phyloP scores from a whole-genome alignment of 2,797 vertebrate species.

The Remorina albescens region DNA sequence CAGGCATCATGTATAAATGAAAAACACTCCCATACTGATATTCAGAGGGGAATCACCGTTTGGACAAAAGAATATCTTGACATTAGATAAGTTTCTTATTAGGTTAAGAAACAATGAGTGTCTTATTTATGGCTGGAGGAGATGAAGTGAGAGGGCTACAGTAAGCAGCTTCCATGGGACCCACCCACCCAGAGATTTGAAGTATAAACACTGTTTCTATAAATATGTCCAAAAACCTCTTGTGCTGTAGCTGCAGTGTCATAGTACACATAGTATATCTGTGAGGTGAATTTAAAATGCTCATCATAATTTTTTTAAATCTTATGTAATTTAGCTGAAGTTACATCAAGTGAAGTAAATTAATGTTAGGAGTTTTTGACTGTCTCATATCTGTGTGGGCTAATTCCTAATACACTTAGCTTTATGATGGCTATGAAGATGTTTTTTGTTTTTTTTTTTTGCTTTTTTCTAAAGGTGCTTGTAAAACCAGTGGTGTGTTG shows the following conservation, averaged over 20 bases:
- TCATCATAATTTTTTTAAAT: neutral
- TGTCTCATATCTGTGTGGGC: constrained; percentile 2
- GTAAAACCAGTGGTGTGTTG: neutral
- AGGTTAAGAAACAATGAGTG: constrained; percentile 1
- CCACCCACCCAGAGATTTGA: neutral
- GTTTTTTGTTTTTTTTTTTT: no score
- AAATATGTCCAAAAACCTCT: neutral
- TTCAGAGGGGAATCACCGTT: neutral
- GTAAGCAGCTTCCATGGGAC: neutral
- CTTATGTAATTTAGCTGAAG: neutral
- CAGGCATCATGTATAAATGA: neutral
- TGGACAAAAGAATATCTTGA: neutral
- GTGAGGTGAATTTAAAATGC: neutral
- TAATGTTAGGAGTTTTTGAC: neutral
- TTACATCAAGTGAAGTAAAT: neutral
- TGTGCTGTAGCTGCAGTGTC: neutral
- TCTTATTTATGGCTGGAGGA: neutral
- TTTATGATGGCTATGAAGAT: neutral
- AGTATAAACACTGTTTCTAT: neutral
- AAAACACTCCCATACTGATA: neutral
- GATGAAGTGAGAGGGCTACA: neutral
- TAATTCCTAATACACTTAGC: neutral
- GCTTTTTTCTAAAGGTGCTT: neutral
- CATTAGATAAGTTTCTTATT: neutral
- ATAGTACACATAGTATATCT: neutral